Evolutionary conservation across 2,888 invertebrate genomes (phyloP).

Genomic region (Chalcis sispes): DNA sequence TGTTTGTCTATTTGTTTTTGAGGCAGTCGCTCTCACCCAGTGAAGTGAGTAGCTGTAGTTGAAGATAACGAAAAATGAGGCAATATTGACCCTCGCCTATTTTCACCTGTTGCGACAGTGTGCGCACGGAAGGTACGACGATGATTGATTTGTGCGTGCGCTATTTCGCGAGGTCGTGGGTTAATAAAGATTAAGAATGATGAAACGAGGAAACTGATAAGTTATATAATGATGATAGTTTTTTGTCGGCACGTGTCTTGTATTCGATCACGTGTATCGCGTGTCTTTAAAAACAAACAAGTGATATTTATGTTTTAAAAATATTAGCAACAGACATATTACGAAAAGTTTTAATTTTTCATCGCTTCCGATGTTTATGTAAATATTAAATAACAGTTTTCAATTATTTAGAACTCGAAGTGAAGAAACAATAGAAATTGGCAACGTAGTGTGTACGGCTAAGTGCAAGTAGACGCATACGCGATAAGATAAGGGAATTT

Average conservation of each 20-base stretch:
- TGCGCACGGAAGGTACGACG: neutral
- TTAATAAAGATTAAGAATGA: neutral
- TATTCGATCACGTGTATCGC: too few species aligned
- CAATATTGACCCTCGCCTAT: constrained; percentile 32
- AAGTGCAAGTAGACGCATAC: neutral
- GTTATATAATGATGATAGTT: too few species aligned
- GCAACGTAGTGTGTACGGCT: neutral
- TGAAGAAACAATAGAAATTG: neutral
- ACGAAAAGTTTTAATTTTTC: neutral
- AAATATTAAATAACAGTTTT: neutral
- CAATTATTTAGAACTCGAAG: neutral
- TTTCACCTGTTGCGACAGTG: constrained; percentile 1
- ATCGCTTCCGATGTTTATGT: neutral
- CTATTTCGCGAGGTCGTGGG: neutral
- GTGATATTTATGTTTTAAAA: too few species aligned
- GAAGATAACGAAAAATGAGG: neutral
- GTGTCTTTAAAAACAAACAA: too few species aligned
- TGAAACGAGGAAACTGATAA: too few species aligned
- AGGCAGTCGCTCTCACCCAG: too few species aligned
- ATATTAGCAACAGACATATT: neutral
- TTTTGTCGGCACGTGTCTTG: too few species aligned
- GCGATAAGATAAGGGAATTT: constrained; percentile 36
- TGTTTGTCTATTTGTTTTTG: too few species aligned
- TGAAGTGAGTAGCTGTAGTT: neutral
- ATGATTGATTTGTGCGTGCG: neutral